phyloP scores from a whole-genome alignment of 2,113 vertebrate genomes.

The Pelecanus crispus region DNA sequence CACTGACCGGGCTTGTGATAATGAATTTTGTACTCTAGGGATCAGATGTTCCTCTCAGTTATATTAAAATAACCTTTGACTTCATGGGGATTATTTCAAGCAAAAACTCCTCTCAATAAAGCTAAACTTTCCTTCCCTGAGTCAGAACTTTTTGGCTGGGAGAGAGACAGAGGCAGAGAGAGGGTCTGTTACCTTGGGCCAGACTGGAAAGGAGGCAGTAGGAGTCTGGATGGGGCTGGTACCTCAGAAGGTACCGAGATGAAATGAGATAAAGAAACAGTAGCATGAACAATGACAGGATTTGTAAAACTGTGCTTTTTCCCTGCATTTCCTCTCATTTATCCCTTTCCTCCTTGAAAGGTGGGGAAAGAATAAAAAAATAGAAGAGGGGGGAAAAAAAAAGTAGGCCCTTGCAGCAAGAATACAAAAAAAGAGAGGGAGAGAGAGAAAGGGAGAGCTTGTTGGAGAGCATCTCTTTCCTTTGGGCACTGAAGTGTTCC shows the following conservation, averaged over 20 bases:
- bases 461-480: conserved; percentile 53
- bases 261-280: neutral
- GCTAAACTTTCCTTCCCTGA: neutral
- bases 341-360: neutral
- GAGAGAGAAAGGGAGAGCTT: neutral
- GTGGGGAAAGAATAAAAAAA: conserved; percentile 18
- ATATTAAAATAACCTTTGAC: neutral
- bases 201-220: neutral
- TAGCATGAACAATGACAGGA: neutral
- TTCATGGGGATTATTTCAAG: neutral
- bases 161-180: neutral
- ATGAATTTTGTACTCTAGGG: neutral
- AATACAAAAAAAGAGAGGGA: neutral
- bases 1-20: neutral
- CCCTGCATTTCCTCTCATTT: neutral
- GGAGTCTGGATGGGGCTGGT: neutral
- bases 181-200: neutral
- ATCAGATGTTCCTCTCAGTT: neutral
- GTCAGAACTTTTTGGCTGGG: neutral
- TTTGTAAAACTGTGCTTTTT: neutral
- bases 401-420: neutral
- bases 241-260: neutral
- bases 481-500: conserved; percentile 59
- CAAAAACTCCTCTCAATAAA: neutral
- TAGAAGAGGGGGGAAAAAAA: neutral